phyloP scores from a whole-genome alignment of 2,113 vertebrate genomes.

The Oreochromis spilurus region DNA sequence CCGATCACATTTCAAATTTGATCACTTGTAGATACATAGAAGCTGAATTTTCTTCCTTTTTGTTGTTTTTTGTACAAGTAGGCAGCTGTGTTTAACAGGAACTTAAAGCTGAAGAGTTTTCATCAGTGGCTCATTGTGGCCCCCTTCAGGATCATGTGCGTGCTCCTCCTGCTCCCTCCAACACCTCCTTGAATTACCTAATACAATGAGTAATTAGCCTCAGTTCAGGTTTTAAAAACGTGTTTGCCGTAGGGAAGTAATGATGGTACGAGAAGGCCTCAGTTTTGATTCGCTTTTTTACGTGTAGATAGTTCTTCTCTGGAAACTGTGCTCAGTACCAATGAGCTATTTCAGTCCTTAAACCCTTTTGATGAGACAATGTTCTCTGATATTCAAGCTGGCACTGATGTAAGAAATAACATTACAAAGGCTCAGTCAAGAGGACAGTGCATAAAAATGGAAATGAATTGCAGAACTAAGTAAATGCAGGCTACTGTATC shows the following conservation, averaged over 20 bases:
- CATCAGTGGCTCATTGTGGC: conserved; percentile 61
- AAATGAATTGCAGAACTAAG: conserved; percentile 57
- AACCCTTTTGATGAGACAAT: conserved; percentile 37
- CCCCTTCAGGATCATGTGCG: conserved; percentile 59
- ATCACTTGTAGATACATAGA: background rate
- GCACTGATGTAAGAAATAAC: conserved; percentile 40
- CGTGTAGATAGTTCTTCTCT: background rate
- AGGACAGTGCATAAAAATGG: conserved; percentile 51
- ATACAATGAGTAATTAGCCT: background rate
- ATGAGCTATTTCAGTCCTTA: conserved; percentile 29
- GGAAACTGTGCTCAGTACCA: background rate
- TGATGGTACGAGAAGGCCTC: background rate
- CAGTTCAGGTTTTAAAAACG: background rate
- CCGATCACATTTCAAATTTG: background rate
- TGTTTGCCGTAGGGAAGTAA: background rate
- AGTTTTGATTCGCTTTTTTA: background rate
- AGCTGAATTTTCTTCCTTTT: background rate
- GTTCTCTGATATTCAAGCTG: conserved; percentile 42
- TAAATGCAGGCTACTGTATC: conserved; percentile 32
- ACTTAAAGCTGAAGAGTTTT: conserved; percentile 24
- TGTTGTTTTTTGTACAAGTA: conserved; percentile 6
- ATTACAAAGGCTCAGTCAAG: conserved; percentile 40
- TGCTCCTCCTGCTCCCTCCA: conserved; percentile 13
- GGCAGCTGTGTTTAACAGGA: conserved; percentile 18
- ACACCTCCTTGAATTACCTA: background rate